Percentiles rank a stretch among this genome's conserved stretches.
These are phyloP conservation scores for Sturnus vulgaris DNA, from an alignment of 2,113 vertebrate genomes.

Conservation along the genomic window DNA sequence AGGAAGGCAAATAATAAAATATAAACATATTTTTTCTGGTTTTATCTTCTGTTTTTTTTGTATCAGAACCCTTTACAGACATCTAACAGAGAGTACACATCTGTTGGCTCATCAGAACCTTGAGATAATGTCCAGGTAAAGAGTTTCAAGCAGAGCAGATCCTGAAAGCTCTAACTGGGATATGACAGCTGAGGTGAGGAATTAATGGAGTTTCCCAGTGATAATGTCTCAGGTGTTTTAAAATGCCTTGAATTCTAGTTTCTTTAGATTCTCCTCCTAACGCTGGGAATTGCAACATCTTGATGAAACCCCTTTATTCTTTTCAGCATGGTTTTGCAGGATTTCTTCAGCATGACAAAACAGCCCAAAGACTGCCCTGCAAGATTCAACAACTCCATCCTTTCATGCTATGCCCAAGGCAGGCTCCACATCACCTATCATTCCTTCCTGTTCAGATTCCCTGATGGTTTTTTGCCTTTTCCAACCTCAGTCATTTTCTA, in stretches of 20 bases:
- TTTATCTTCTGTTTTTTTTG: not conserved
- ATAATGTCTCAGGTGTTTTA: not conserved
- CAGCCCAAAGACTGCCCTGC: not conserved
- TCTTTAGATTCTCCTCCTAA: not conserved
- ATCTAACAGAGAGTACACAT: not conserved
- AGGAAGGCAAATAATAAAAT: not conserved
- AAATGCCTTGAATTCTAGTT: not conserved
- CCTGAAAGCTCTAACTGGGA: not conserved
- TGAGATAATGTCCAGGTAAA: not conserved
- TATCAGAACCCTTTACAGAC: not conserved
- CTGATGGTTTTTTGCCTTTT: not conserved
- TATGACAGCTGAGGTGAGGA: not conserved
- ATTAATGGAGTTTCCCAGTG: not conserved
- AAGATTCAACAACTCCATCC: not conserved
- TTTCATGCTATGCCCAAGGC: not conserved
- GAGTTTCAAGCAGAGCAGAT: not conserved
- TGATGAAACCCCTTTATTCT: not conserved
- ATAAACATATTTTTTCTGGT: not conserved
- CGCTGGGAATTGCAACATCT: not conserved
- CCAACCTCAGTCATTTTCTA: not conserved
- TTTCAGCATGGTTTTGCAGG: not conserved
- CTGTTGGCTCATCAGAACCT: not conserved
- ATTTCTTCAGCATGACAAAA: not conserved
- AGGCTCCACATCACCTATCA: not conserved
- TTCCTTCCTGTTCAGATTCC: too few species aligned